Evolutionary conservation across 2,797 vertebrate genomes (phyloP).

Genomic region (Karalla daura): DNA sequence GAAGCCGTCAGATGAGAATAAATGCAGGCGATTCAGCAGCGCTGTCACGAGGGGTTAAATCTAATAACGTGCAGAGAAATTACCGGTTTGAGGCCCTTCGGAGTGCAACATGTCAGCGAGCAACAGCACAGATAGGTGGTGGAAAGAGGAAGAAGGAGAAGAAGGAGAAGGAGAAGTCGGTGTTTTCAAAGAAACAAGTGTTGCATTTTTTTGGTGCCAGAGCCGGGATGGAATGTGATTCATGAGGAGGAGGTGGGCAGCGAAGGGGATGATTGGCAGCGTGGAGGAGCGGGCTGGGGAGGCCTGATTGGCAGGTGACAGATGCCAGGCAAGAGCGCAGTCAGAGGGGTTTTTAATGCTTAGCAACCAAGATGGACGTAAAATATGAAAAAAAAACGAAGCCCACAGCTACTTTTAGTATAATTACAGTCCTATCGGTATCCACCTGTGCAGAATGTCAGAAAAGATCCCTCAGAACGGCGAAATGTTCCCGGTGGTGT

Average conservation of each 20-base stretch:
- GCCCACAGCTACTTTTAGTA: conserved; percentile 16
- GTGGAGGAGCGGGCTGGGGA: background rate
- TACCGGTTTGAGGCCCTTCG: conserved; percentile 31
- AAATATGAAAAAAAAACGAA: background rate
- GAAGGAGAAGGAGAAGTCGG: no score
- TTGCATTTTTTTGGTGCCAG: background rate
- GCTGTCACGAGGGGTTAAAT: conserved; percentile 50
- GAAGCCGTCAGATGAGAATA: conserved; percentile 48
- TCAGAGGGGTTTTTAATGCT: conserved; percentile 16
- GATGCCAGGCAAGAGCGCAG: conserved; percentile 1
- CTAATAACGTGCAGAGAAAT: conserved; percentile 48
- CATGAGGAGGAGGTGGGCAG: background rate
- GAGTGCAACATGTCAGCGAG: conserved; percentile 4
- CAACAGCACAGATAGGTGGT: no score
- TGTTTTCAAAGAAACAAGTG: no score
- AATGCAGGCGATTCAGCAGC: conserved; percentile 34
- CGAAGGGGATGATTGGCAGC: conserved; percentile 11
- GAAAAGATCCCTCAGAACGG: background rate
- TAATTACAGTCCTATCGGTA: background rate
- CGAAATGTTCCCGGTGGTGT: background rate
- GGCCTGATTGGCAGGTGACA: conserved; percentile 51
- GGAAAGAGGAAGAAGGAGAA: no score
- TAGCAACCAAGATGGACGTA: background rate
- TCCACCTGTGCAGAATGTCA: background rate
- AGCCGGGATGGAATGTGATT: background rate